A percentile compares a stretch with the other conserved stretches of the same genome.
phyloP scores from a whole-genome alignment of 1,140 invertebrate genomes.

The Vollenhovia emeryi region DNA sequence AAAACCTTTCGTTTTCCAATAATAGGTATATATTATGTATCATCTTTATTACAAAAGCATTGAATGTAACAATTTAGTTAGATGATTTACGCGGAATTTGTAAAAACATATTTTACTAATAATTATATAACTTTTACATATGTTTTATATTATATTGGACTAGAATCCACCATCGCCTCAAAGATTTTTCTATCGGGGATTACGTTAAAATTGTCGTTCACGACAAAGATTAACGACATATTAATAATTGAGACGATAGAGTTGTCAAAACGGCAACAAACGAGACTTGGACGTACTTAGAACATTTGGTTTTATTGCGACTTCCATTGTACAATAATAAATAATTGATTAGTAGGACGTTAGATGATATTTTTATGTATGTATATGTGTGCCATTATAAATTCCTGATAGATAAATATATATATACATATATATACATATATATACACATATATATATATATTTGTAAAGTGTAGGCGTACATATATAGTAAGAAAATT shows the following conservation, averaged over 20 bases:
- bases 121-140: slow-evolving; percentile 6
- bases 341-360: slow-evolving; percentile 82
- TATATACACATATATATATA: slow-evolving; percentile 2
- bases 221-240: background rate
- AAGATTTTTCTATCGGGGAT: slow-evolving; percentile 13
- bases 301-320: slow-evolving; percentile 83
- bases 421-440: slow-evolving; percentile 3
- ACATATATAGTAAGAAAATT: slow-evolving; percentile 32
- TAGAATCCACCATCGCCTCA: slow-evolving; percentile 3
- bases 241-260: slow-evolving; percentile 36
- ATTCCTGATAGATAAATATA: slow-evolving; percentile 21
- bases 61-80: background rate
- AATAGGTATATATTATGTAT: background rate
- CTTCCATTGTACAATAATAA: slow-evolving; percentile 84
- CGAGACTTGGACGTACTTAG: slow-evolving; percentile 78
- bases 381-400: background rate
- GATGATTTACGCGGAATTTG: slow-evolving; percentile 1
- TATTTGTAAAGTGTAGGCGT: background rate
- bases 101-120: background rate
- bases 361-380: slow-evolving; percentile 61
- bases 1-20: background rate
- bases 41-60: background rate
- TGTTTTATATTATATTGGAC: background rate
- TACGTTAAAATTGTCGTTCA: slow-evolving; percentile 11
- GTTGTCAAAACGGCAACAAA: slow-evolving; percentile 74